These are phyloP conservation scores for Rhabditoides inermis DNA, from an alignment of 2,888 invertebrate genomes.

Conservation along the genomic window DNA sequence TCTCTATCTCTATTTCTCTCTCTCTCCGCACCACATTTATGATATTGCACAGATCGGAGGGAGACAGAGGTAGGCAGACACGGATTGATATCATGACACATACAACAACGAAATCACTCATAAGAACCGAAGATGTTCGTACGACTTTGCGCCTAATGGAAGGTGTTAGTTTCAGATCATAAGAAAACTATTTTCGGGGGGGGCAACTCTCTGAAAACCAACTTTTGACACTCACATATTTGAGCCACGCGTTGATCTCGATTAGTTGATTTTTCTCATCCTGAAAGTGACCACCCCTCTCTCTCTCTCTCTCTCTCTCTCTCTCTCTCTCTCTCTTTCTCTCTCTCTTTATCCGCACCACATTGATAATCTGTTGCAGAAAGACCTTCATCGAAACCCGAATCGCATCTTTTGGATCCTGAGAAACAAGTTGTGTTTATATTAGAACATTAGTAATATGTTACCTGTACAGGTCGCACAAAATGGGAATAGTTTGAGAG, in stretches of 20 bases:
- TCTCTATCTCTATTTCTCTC: too few species aligned
- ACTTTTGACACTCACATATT: slow-evolving; percentile 20
- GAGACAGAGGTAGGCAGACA: too few species aligned
- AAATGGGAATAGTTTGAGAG: slow-evolving; percentile 30
- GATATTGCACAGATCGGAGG: too few species aligned
- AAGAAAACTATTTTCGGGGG: too few species aligned
- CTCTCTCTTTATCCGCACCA: background rate
- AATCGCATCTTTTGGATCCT: slow-evolving; percentile 21
- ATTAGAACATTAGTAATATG: too few species aligned
- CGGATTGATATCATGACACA: too few species aligned
- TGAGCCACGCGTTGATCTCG: slow-evolving; percentile 22
- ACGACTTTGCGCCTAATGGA: background rate
- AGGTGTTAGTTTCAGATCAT: background rate
- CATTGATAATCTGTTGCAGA: slow-evolving; percentile 11
- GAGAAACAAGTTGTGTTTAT: too few species aligned
- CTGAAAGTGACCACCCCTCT: slow-evolving; percentile 4
- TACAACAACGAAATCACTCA: too few species aligned
- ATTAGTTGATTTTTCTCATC: slow-evolving; percentile 21
- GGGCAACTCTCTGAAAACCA: too few species aligned
- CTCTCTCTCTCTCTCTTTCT: background rate
- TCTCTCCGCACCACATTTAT: too few species aligned
- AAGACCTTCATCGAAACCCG: slow-evolving; percentile 36
- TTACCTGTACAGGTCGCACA: slow-evolving; percentile 31
- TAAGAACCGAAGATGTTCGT: background rate
- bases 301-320: background rate